These are phyloP conservation scores for Ophioderma brevispina DNA, from an alignment of 35 echinoderm and acorn worm species.

Conservation along the genomic window DNA sequence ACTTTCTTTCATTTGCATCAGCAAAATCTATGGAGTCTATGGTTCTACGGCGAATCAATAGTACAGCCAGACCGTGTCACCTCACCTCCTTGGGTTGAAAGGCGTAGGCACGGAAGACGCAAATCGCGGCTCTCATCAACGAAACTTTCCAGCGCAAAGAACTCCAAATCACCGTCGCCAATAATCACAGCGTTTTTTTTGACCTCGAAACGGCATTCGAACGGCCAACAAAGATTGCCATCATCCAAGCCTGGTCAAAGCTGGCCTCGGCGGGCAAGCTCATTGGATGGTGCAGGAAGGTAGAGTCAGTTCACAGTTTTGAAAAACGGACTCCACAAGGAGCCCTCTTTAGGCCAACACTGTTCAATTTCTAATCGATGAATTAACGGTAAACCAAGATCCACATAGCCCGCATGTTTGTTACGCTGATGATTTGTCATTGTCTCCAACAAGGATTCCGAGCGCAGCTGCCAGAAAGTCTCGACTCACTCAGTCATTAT, in stretches of 20 bases:
- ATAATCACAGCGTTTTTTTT: constrained; percentile 19
- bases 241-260: constrained; percentile 14
- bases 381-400: too few species aligned
- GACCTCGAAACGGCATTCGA: constrained; percentile 30
- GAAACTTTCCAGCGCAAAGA: not conserved
- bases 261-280: not conserved
- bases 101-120: constrained; percentile 12
- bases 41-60: constrained; percentile 21
- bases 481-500: too few species aligned
- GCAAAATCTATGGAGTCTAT: constrained; percentile 16
- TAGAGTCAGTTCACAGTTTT: too few species aligned
- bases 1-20: not conserved
- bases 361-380: too few species aligned
- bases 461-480: too few species aligned
- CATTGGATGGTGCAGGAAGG: constrained; percentile 29
- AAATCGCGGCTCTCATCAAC: constrained; percentile 11
- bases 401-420: too few species aligned
- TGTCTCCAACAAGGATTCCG: too few species aligned
- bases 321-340: too few species aligned
- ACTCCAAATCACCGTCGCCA: not conserved
- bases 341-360: too few species aligned
- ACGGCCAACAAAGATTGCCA: constrained; percentile 2
- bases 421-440: too few species aligned
- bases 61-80: constrained; percentile 7
- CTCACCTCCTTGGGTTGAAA: not conserved